A percentile compares a stretch with the other conserved stretches of the same genome.
These are phyloP conservation scores for Geopemphigus sp. DNA, from an alignment of 1,140 invertebrate genomes.

Conservation along the genomic window DNA sequence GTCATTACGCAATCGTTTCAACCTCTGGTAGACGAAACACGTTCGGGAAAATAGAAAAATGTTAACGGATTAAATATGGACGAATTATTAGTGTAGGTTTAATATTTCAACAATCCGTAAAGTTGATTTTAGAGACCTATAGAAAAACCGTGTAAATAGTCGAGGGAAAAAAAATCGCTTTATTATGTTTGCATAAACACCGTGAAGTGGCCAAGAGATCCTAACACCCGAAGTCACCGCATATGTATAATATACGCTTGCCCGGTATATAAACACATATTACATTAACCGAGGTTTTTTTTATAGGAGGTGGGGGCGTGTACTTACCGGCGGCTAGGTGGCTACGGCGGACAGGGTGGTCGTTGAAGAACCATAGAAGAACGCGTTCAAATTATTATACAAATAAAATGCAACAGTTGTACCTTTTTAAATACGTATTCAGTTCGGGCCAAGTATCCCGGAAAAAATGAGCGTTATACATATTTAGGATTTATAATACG, in stretches of 20 bases:
- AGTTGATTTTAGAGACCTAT: too few species aligned
- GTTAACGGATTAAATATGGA: too few species aligned
- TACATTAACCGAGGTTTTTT: not conserved
- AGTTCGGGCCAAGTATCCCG: not conserved
- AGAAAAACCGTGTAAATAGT: too few species aligned
- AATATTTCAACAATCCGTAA: too few species aligned
- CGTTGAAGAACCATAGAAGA: not conserved
- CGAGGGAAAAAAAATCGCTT: not conserved
- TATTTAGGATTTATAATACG: not conserved
- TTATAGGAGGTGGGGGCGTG: constrained; percentile 19
- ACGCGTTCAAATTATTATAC: not conserved
- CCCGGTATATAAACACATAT: not conserved
- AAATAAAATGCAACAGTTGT: not conserved
- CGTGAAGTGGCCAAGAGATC: not conserved
- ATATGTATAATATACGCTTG: not conserved
- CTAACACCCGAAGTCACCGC: not conserved
- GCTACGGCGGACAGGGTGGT: not conserved
- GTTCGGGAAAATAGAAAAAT: too few species aligned
- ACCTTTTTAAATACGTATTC: not conserved
- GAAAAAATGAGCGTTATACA: not conserved
- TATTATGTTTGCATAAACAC: constrained; percentile 1
- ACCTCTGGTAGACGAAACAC: too few species aligned
- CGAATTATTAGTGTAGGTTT: too few species aligned
- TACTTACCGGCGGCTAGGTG: not conserved
- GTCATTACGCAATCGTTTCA: too few species aligned